A percentile compares a stretch with the other conserved stretches of the same genome.
Conservation (phyloP, 2,888 invertebrate genomes). For the Phyllotreta cruciferae region DNA sequence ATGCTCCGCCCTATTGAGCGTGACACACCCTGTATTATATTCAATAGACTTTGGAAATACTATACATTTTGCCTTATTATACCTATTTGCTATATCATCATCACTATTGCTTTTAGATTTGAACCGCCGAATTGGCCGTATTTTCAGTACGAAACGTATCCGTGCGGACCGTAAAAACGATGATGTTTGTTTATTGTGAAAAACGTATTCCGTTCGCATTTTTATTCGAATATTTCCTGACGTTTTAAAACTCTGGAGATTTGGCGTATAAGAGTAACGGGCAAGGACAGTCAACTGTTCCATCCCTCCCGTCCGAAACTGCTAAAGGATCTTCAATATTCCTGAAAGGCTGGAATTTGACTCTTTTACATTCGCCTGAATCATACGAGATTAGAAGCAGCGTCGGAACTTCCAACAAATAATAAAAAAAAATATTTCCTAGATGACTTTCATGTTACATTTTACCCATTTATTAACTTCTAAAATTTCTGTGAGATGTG, state of each 20-base stretch:
- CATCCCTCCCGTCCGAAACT: constrained; percentile 57
- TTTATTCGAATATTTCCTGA: constrained; percentile 29
- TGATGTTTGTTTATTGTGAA: constrained; percentile 23
- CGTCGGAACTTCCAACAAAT: constrained; percentile 17
- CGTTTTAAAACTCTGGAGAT: constrained; percentile 39
- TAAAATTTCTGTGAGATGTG: no score
- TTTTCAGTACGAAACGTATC: background rate
- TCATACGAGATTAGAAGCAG: constrained; percentile 38
- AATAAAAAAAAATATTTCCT: background rate
- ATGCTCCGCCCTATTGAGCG: no score
- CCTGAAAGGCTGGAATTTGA: constrained; percentile 57
- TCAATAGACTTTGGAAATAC: no score
- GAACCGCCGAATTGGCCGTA: no score
- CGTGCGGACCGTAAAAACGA: constrained; percentile 16
- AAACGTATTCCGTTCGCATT: constrained; percentile 22
- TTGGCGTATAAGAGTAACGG: constrained; percentile 29
- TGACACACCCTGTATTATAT: no score
- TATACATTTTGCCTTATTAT: no score
- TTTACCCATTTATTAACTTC: no score
- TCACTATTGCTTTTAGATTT: no score
- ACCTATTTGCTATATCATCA: no score
- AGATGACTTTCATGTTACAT: no score
- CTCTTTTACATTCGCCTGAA: constrained; percentile 46
- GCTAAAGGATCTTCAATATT: constrained; percentile 59
- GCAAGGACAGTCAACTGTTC: constrained; percentile 50